Evolutionary conservation across 2,797 vertebrate genomes (phyloP), one percentile per base, ranked within the genome.

Genomic region (Acanthurus lineatus): DNA sequence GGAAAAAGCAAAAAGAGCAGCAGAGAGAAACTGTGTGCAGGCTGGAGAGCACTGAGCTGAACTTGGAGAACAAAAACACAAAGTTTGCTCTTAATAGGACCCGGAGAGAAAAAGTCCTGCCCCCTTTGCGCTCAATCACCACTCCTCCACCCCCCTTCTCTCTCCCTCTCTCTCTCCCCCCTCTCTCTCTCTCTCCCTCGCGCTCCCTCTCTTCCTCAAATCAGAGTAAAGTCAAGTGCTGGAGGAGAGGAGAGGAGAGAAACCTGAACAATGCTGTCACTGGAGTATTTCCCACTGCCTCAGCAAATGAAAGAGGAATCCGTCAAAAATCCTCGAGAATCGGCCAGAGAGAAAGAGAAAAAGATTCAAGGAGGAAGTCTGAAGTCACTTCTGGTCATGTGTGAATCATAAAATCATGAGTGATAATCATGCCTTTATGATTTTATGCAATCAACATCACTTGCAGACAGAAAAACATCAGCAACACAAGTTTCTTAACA

Each of bases 21-120:
- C 70, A 54, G 58, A 64, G 74, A 73, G 77, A 66, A 57, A 71
- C 17, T 58, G 76, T 45, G 78, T 51, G 82, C 79, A 82, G 82
- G 73, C 85, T 86, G 77, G 72, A 83, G 86, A 81, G 89, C 83
- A 90, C 88, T 68, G 90, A 86, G 88, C 92, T 94, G 92, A 95
- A 95, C 92, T 95, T 95, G 93, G 88, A 93, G 93, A 95, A 95
- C 93, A 94, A 94, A 95, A 95, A 93, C 91, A 90, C 88, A 95
- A 96, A 95, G 94, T 96, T 96, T 95, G 93, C 93, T 93, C 94
- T 95, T 95, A 94, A 96, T 92, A 94, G 92, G 89, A 92, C 81
- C 84, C 81, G 67, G 86, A 89, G 92, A 90, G 88, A 80, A 88
- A 89, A 92, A 94, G 94, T 94, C 94, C 95, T 90, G 94, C 95